phyloP scores from a whole-genome alignment of 2,797 vertebrate genomes.

The Remorina albescens region DNA sequence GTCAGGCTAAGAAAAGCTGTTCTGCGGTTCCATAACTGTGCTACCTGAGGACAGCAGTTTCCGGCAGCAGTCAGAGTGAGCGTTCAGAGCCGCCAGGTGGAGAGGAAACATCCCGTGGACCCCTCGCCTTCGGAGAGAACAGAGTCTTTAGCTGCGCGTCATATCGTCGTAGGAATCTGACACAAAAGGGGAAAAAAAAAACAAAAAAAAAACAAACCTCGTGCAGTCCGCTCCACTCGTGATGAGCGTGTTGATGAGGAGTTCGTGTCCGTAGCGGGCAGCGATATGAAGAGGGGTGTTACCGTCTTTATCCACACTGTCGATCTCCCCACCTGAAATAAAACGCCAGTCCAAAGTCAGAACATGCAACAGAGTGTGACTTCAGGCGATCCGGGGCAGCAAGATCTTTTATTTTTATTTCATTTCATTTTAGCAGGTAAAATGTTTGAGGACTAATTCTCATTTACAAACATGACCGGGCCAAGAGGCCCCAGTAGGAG shows the following conservation, averaged over 20 bases:
- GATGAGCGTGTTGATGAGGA: constrained; percentile 96
- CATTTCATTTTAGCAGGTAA: too few relatives aligned
- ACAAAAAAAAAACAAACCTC: constrained; percentile 83
- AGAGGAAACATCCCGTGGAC: constrained; percentile 97
- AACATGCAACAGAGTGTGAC: accelerated
- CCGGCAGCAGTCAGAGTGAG: constrained; percentile 96
- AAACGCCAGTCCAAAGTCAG: accelerated
- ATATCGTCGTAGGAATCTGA: accelerated
- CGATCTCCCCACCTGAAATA: constrained; percentile 92
- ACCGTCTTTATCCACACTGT: constrained; percentile 96
- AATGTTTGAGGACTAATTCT: too few relatives aligned
- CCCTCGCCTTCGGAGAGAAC: constrained; percentile 86
- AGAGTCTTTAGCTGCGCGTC: background rate
- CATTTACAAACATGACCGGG: too few relatives aligned
- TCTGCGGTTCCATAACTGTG: too few relatives aligned
- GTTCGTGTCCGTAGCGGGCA: constrained; percentile 94
- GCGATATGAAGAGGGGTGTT: constrained; percentile 97
- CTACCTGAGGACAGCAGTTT: constrained; percentile 91
- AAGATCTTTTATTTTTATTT: too few relatives aligned
- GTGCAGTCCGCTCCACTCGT: constrained; percentile 94
- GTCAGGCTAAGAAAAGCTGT: too few relatives aligned
- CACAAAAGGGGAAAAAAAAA: background rate
- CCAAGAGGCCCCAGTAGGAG: too few relatives aligned
- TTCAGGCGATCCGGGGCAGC: background rate
- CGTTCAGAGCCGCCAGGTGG: constrained; percentile 95